Evolutionary conservation across 2,113 vertebrate genomes (phyloP), one percentile per base, ranked within the genome.

Genomic region (Syngnathus typhle): DNA sequence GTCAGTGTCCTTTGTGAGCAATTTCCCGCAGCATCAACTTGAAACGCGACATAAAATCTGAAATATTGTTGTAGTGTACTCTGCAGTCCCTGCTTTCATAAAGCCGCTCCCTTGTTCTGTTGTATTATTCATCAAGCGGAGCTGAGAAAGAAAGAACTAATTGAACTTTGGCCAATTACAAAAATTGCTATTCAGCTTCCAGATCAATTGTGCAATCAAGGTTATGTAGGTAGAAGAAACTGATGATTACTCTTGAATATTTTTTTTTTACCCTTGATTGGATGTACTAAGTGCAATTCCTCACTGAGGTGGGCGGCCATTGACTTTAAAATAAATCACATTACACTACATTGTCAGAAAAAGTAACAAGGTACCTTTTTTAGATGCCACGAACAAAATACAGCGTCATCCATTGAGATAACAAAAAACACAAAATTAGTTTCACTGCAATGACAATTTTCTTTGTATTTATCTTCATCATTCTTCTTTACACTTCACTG

Each of bases 121-220:
- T 85, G 82, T 79, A 84, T 84, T 77, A 86, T 87, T 84, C 41
- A 87, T 70, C 65, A 64, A 62, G 68, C 77, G 58, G 55, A 72
- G 75, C 58, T 72, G 64, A 73, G 47, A 58, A 80, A 79, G 58
- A 60, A 60, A 60, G 15, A 78, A 52, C 55, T 55, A 58, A 68
- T 73, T 82, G 69, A 80, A 79, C 80, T 81, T 21, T 74, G 43
- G 60, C 69, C 64, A 78, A 65, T 78, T 74, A 69, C 71, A 70
- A 75, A 32, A 75, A 74, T 77, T 37, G 71, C 49, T 82, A 38
- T 74, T 77, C 72, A 65, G 72, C 27, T 72, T 41, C 60, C 65
- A 64, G 39, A 44, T 78, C 32, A 21, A 65, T 58, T 15, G 13
- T 36, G 55, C 27, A 13, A 32, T 56, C 13, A 47, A 47, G 44